These are phyloP conservation scores for Zaprionus bogoriensis DNA, from an alignment of 2,888 invertebrate species.

Conservation along the genomic window DNA sequence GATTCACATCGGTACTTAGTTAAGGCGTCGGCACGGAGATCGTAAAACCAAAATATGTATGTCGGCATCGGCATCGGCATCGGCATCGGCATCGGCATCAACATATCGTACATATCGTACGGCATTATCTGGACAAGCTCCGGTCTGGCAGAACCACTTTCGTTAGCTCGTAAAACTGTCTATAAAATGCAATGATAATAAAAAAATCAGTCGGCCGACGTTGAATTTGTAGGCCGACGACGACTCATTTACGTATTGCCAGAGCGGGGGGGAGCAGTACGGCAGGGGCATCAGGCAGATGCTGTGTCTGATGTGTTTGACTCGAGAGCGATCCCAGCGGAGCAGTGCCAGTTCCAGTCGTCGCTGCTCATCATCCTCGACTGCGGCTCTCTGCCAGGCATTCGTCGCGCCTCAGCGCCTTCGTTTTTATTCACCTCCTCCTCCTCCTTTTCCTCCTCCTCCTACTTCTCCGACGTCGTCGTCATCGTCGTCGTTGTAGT, in stretches of 20 bases:
- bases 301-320: constrained; percentile 17
- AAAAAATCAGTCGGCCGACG: constrained; percentile 49
- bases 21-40: constrained; percentile 37
- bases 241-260: constrained; percentile 61
- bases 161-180: constrained; percentile 77
- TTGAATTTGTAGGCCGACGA: constrained; percentile 53
- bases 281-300: background rate
- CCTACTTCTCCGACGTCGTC: background rate
- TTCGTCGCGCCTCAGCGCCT: constrained; percentile 55
- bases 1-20: constrained; percentile 46
- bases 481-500: constrained; percentile 40
- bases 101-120: constrained; percentile 8
- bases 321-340: constrained; percentile 53
- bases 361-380: constrained; percentile 16
- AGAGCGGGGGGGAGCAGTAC: background rate
- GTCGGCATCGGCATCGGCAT: constrained; percentile 41
- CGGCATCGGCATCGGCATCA: too few species aligned
- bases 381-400: constrained; percentile 29
- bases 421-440: constrained; percentile 22
- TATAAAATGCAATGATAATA: constrained; percentile 78
- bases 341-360: constrained; percentile 17
- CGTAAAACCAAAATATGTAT: constrained; percentile 59
- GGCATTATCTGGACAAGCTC: constrained; percentile 59
- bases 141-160: constrained; percentile 71
- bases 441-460: background rate